Base-by-base conservation (phyloP, 2,888 invertebrate genomes). In the Lepidocyrtinus sp. region DNA sequence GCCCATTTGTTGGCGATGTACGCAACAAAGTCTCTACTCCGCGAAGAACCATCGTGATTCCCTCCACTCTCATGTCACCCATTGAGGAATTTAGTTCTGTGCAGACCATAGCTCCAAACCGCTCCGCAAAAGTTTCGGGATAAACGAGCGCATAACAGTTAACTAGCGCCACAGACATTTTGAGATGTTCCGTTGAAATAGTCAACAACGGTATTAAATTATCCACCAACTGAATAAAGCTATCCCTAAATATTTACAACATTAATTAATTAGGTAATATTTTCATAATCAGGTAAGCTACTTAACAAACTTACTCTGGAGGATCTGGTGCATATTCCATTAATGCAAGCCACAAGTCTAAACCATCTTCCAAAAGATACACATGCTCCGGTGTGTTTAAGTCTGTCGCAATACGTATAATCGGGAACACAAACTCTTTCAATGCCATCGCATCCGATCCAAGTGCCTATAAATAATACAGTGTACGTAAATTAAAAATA, bases 311-410 rank as follows among this genome's bases (percentile, higher is more conserved):
- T 81, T 86, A 72, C 84, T 86, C 86, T n/a, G 85, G 85, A 21
- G 85, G 84, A 63, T 91, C 89, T 0, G 94, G 92, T 2, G 93
- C 91, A 88, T 94, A 93, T 88, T 96, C 94, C 81, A 98, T 90
- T 21, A 96, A 92, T 0, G 94, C 94, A 72, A 94, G 91, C 97
- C 98, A 98, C 78, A 98, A 90, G 85, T 96, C 95, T 50, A 98
- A 90, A 1, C 96, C 97, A 88, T 98, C 98, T 89, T 97, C 97
- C 85, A 97, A 90, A 70, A 98, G 91, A 89, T 98, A 98, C 71
- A 98, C 94, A 88, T 96, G 95, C 55, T 89, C 87, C 0, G 94
- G 92, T 73, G 93, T 93, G 82, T 92, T 91, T 0, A 94, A 91
- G 87, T 96, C 94, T 0, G 96, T 96, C 75, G 94, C 94, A 81